Evolutionary conservation across 2,888 invertebrate genomes (phyloP), one percentile per base, ranked within the genome.

Genomic region (Stictocephala bisonia): DNA sequence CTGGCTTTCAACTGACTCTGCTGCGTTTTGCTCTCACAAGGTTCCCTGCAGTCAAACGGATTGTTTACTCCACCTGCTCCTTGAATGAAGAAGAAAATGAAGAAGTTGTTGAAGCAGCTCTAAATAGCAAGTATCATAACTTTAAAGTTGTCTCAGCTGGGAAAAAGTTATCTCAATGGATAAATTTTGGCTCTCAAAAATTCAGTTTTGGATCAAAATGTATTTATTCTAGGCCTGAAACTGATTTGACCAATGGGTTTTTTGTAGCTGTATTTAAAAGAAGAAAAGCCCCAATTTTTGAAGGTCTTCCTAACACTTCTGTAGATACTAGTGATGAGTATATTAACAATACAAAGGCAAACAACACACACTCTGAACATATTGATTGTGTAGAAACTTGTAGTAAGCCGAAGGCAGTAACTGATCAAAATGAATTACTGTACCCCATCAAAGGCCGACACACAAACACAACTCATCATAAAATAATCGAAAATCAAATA

Each of bases 61-160:
- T 99, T 15, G 93, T 97, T 2, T 99, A 99, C 84, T 99, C 98
- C 41, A 99, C 99, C 0, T 99, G 99, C 82, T 99, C 99, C 0
- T 81, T 96, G 9, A 89, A 93, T 82, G 88, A 90, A 0, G 92
- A 95, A 84, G 97, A 98, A 86, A 99, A 99, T 82, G 99, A 99
- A 84, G 86, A 90, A 79, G 98, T 99, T 0, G 88, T 96, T 0
- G 87, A 90, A 13, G 91, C 92, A 81, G 90, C 91, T 3, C 85
- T 92, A 9, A 85, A 86, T 74, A 85, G 87, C n/a, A 67, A 72
- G 0, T 56, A 72, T 40, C 68, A 76, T n/a, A 73, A 75, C 48
- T 80, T 78, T 58, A 29, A 76, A 27, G 72, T 80, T n/a, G 76
- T 80, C 2, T 71, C 79, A 51, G 72, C 77, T 20, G 44, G 69